Evolutionary conservation across 2,113 vertebrate species (phyloP), one percentile per base, ranked within the genome.

Genomic region (Oxyura jamaicensis): DNA sequence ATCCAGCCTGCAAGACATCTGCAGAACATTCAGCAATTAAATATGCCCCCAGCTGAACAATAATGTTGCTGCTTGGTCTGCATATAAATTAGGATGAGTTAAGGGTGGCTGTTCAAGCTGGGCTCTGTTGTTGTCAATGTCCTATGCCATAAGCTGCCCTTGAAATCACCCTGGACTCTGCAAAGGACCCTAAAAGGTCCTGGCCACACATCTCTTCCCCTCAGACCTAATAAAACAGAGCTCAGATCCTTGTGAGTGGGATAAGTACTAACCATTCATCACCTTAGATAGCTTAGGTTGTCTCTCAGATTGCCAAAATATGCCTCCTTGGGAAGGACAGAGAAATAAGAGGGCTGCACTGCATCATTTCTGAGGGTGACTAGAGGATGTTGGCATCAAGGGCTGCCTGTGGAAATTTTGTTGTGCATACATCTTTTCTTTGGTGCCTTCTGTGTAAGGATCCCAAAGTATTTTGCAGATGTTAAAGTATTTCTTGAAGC

Each of bases 1-100:
- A 69, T 94, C 92, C 85, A 96, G 95, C 95, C 96, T 97, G 96
- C 89, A 96, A 97, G 96, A 97, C 93, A 95, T 96, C 95, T 96
- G 96, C 91, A 97, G 97, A 96, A 94, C 93, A 96, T 96, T 95
- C 96, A 92, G 95, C 97, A 97, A 96, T 98, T 97, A 97, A 98
- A 97, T 96, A 91, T 97, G 97, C 95, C 94, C 87, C 96, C 94
- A 97, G 96, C 96, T 97, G 95, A 97, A 97, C 97, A 92, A 94
- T 97, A 95, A 95, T 93, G 91, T 97, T 96, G 36, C 48, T 89
- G 94, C 96, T 94, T 94, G 94, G 96, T 95, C 94, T 97, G 95
- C 94, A 97, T 97, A 84, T 96, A 95, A 97, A 97, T 97, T 92
- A 97, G 95, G 84, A 67, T 52, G 87, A 94, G 85, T 94, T 86